These are phyloP conservation scores for Galerucella pusilla DNA, from an alignment of 2,888 invertebrate genomes.

Conservation along the genomic window DNA sequence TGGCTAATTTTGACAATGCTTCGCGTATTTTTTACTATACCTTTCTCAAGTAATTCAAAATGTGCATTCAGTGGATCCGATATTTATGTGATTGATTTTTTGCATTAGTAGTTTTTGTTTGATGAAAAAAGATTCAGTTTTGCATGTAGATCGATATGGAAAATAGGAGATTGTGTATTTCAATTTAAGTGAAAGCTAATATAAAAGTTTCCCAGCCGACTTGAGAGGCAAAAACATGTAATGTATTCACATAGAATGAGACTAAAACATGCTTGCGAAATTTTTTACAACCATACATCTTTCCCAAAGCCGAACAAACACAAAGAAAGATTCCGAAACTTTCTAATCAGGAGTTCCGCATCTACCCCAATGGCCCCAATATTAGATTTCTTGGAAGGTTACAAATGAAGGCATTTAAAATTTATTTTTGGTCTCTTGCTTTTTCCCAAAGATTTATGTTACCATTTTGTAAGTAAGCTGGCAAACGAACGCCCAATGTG, in stretches of 20 bases:
- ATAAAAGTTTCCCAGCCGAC: slow-evolving; percentile 1
- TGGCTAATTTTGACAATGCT: no score
- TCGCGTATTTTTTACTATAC: no score
- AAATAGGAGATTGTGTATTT: not conserved
- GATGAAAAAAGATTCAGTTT: no score
- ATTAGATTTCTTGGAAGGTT: slow-evolving; percentile 39
- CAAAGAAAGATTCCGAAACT: slow-evolving; percentile 34
- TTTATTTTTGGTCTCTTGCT: slow-evolving; percentile 40
- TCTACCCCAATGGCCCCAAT: slow-evolving; percentile 35
- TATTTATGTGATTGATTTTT: no score
- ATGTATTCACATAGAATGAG: slow-evolving; percentile 10
- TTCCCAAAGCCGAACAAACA: slow-evolving; percentile 25
- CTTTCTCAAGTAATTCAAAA: no score
- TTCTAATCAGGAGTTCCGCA: slow-evolving; percentile 34
- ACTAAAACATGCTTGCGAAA: slow-evolving; percentile 3
- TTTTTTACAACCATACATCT: slow-evolving; percentile 24
- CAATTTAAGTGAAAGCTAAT: slow-evolving; percentile 7
- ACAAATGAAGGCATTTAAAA: slow-evolving; percentile 46
- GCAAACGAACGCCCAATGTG: slow-evolving; percentile 21
- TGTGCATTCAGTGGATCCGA: no score
- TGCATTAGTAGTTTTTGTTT: no score
- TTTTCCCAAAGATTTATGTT: slow-evolving; percentile 36
- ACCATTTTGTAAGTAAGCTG: slow-evolving; percentile 38
- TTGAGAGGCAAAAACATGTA: slow-evolving; percentile 7
- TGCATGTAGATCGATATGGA: no score